phyloP scores from a whole-genome alignment of 2,113 vertebrate genomes.

The Cynocephalus volans region DNA sequence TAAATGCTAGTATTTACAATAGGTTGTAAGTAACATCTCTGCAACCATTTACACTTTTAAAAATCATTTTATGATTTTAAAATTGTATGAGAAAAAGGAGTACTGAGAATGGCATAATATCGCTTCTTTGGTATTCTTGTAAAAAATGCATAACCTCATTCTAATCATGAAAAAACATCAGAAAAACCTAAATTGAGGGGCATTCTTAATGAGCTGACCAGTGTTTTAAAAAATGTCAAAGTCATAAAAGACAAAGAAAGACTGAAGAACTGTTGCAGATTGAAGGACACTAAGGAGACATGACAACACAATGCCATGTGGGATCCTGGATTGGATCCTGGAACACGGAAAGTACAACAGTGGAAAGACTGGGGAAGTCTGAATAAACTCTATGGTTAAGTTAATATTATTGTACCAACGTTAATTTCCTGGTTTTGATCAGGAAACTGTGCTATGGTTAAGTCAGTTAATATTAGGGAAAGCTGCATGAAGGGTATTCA shows the following conservation, averaged over 20 bases:
- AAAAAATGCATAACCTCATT: constrained; percentile 51
- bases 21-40: constrained; percentile 52
- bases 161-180: constrained; percentile 11
- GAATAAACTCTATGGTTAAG: constrained; percentile 12
- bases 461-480: constrained; percentile 43
- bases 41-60: constrained; percentile 17
- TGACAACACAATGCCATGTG: not conserved
- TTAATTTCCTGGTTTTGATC: constrained; percentile 41
- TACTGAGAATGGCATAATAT: not conserved
- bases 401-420: not conserved
- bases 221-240: constrained; percentile 30
- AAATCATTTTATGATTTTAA: constrained; percentile 48
- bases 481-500: not conserved
- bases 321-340: not conserved
- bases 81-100: constrained; percentile 48
- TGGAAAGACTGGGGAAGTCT: not conserved
- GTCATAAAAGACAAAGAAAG: constrained; percentile 52
- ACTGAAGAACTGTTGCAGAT: not conserved
- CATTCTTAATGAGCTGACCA: not conserved
- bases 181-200: constrained; percentile 11
- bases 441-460: not conserved
- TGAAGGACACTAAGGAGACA: not conserved
- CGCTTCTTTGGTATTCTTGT: constrained; percentile 51
- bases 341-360: constrained; percentile 19
- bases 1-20: constrained; percentile 44